Base-by-base conservation (phyloP, 1,140 invertebrate genomes). In the Drosophila erecta region DNA sequence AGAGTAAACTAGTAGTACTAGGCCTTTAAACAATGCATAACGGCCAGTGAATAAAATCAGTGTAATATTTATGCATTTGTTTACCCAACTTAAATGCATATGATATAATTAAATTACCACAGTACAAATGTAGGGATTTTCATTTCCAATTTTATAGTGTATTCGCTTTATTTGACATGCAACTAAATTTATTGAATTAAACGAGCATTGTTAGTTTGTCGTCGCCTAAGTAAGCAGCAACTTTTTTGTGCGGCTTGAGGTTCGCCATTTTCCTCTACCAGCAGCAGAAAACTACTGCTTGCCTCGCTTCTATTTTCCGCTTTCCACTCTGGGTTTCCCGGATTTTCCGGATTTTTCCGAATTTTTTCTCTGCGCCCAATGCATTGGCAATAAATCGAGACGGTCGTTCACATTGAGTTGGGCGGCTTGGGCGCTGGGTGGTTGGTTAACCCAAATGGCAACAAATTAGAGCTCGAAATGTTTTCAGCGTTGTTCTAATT, bases 381-480 rank as follows among this genome's bases (percentile, higher is more conserved):
- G 69, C 74, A 75, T 50, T 81, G 81, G 79, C 65, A 59, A 83
- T 79, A 83, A 86, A 86, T 86, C 77, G 65, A 76, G 55, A 55
- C 79, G 75, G 47, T 30, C 15, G 51, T 33, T 65, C 46, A 40
- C 73, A 65, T 67, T 72, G 72, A 84, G 76, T 65, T 54, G 66
- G 44, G 72, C 46, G 56, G 54, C 3, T 22, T 4, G 14, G 46
- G 38, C 6, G 0, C 10, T 35, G 27, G 78, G 58, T 51, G 54
- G 60, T 70, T 78, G 83, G 79, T 87, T 83, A 79, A 79, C 79
- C 83, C 83, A 86, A 86, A 86, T 86, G 79, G 84, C 83, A 83
- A 77, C 83, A 89, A 87, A 86, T 87, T 86, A 87, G 83, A 79
- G 61, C 66, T 73, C 38, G 20, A 76, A 76, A 51, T 70, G 74